phyloP scores from a whole-genome alignment of 1,140 invertebrate species.

The Harpegnathos saltator region DNA sequence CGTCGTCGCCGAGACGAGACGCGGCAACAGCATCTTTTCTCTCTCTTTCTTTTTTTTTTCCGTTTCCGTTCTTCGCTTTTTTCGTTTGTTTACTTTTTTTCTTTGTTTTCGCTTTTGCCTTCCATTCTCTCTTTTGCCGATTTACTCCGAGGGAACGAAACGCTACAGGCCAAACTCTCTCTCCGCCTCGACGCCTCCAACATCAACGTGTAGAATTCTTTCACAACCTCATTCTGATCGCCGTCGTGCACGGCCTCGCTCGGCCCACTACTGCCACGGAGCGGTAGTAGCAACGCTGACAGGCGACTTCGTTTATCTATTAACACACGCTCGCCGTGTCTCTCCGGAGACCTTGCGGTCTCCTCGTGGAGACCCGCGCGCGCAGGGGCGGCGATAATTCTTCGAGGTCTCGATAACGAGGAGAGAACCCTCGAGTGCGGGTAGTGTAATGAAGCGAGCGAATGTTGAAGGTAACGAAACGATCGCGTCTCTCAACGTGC shows the following conservation, averaged over 20 bases:
- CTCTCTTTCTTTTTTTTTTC: too few relatives aligned
- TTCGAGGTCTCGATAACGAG: too few relatives aligned
- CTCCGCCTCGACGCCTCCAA: constrained; percentile 75
- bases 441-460: too few relatives aligned
- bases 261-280: background rate
- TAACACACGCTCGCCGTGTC: too few relatives aligned
- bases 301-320: constrained; percentile 25
- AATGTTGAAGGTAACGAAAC: too few relatives aligned
- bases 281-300: constrained; percentile 38
- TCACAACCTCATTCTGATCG: constrained; percentile 64
- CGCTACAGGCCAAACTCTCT: constrained; percentile 83
- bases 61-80: too few relatives aligned
- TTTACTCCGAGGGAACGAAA: constrained; percentile 60
- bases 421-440: too few relatives aligned
- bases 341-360: constrained; percentile 15
- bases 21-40: too few relatives aligned
- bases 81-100: background rate
- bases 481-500: too few relatives aligned
- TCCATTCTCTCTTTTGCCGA: constrained; percentile 3
- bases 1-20: background rate
- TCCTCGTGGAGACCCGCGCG: too few relatives aligned
- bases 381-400: background rate
- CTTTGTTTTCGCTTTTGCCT: background rate
- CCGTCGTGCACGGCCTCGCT: background rate
- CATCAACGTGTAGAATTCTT: constrained; percentile 74